Evolutionary conservation across 1,140 invertebrate genomes (phyloP), one percentile per base, ranked within the genome.

Genomic region (Apis florea): DNA sequence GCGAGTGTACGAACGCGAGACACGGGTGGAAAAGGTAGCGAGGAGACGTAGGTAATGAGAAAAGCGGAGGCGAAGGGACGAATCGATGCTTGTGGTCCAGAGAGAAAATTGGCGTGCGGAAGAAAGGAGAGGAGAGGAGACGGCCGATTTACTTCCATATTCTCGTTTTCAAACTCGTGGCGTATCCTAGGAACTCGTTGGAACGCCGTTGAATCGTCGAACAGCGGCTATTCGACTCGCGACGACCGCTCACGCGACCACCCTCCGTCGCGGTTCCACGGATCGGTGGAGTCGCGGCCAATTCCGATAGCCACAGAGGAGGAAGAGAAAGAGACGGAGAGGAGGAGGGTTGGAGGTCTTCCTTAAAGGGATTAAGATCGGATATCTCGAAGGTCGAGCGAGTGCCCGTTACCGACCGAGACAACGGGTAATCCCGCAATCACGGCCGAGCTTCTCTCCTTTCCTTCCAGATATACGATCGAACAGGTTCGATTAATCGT

Each of bases 361-460:
- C 13, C n/a, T 13, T 61, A 8, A 26, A 17, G 24, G 56, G 67
- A 82, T 87, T 82, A 88, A 85, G 80, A 56, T 82, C 67, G 77
- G 83, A 71, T 87, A 83, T 85, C 77, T 82, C 31, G 66, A 71
- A 67, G 70, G 47, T 58, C 73, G 69, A 72, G n/a, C n/a, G n/a
- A 59, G 31, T 24, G 8, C 51, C 69, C 61, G 67, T 75, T 73
- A 71, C 53, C 31, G 67, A 31, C 24, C n/a, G 63, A 70, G 80
- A 88, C 86, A 68, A 79, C 66, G 66, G 71, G 69, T 88, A 85
- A 88, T 88, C 87, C 83, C 21, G 76, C 74, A 71, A 85, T 85
- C 74, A 71, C 59, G 74, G 53, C 49, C 26, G 66, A 76, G 72
- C 53, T 13, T 51, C 49, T 83, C 67, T 51, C 13, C 12, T 79